Evolutionary conservation across 2,797 vertebrate species (phyloP), one percentile per base, ranked within the genome.

Genomic region (Gila robusta): DNA sequence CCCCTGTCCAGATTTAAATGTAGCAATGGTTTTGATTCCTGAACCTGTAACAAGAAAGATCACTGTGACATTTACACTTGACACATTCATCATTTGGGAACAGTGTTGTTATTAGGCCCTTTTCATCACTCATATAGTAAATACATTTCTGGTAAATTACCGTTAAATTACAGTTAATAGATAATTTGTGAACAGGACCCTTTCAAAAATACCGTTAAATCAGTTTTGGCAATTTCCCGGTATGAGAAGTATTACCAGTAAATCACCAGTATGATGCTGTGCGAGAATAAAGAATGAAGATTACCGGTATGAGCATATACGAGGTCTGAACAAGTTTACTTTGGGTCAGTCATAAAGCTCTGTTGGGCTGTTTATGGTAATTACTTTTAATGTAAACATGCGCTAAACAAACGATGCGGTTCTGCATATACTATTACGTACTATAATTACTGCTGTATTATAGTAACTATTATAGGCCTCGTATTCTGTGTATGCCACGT

Each of bases 1-100:
- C 87, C 96, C 94, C 70, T 96, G 95, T 90, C 95, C 96, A 88
- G 97, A 95, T 91, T 96, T 98, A 94, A 99, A 98, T 52, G 97
- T 98, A 91, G 97, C 94, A 0, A 96, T 98, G 93, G 97, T 96
- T 94, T 97, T 98, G 93, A 98, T 90, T 67, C 84, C 79, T 7
- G 84, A 86, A 81, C 92, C 95, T 96, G 82, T 95, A 91, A 90
- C 94, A 94, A 92, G 88, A 83, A 69, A 81, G 4, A 49, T 39
- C 54, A 59, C 7, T 41, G 52, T 11, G 26, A 72, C 21, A 23
- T 79, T 19, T 47, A 47, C 4, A 84, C 16, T 28, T 3, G 8
- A 0, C 41, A 54, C 11, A 69, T 76, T 10, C 49, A 44, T 21
- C 5, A 32, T 78, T 78, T 41, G 35, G 76, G 52, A 41, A 41